phyloP scores from a whole-genome alignment of 2,797 vertebrate species.

The Moxostoma hubbsi region DNA sequence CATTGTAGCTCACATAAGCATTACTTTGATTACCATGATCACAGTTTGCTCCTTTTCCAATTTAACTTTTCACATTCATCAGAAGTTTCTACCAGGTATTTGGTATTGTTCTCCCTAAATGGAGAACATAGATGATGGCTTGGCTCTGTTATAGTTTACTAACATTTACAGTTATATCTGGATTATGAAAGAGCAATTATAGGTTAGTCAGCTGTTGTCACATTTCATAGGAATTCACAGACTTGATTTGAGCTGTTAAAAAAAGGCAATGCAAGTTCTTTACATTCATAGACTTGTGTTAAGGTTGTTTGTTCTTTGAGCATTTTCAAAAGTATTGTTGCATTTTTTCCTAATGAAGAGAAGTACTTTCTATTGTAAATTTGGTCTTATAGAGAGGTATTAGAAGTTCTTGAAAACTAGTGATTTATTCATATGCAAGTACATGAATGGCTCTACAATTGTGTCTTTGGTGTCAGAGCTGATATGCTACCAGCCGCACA shows the following conservation, averaged over 20 bases:
- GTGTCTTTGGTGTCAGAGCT: background rate
- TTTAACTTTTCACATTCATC: background rate
- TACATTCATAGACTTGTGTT: background rate
- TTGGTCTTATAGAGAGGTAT: background rate
- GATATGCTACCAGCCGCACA: background rate
- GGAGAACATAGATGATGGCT: background rate
- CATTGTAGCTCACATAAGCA: background rate
- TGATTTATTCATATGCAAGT: background rate
- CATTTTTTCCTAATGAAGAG: background rate
- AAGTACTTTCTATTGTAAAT: background rate
- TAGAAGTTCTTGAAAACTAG: background rate
- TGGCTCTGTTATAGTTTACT: background rate
- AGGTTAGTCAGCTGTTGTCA: background rate
- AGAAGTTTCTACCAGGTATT: background rate
- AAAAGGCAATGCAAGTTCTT: background rate
- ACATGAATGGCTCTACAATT: background rate
- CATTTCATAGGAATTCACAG: background rate
- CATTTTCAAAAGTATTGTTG: no score
- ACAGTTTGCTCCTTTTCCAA: background rate
- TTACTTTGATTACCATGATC: background rate
- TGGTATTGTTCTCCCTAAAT: background rate
- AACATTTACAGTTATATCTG: background rate
- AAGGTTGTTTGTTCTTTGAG: background rate
- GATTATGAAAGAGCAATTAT: background rate
- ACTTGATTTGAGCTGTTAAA: background rate